Base-by-base conservation (phyloP, 2,888 invertebrate species). In the Villa cingulata region DNA sequence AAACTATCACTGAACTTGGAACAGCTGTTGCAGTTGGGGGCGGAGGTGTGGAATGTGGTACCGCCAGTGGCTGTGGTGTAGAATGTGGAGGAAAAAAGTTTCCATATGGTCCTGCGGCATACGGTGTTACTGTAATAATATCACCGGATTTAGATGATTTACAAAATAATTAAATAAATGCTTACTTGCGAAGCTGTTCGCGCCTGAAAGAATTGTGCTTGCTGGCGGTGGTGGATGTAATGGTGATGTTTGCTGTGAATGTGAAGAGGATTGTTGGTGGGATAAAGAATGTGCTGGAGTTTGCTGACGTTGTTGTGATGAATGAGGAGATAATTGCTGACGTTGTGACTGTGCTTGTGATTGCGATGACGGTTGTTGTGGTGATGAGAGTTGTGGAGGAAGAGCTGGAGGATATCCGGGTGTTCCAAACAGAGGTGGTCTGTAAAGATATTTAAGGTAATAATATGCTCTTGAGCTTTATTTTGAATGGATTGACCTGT, bases 351-450 rank as follows among this genome's bases (percentile, higher is more conserved):
- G 1, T 36, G n/a, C 16, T 16, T 36, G 36, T 20, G 36, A 37
- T 14, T 20, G 19, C 42, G 49, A 18, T 9, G 53, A 5, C 5
- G n/a, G 1, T 36, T 36, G 36, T 16, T 36, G 36, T 20, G 36
- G 40, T 14, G 43, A 29, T 16, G 46, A 32, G 47, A 48, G 46
- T 52, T 53, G 9, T 61, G 58, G 23, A 62, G 57, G 41, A 10
- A 52, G 52, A n/a, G 48, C 62, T 10, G 64, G 65, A 9, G 61
- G 59, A 55, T 59, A 68, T 42, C 62, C 64, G 9, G 68, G 68
- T 53, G 60, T 66, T 19, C 66, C 65, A 49, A 61, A 67, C 43
- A 67, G 60, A 16, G 67, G 58, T 14, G 66, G 62, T 6, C 64
- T 62, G 27, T 1, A 52, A 50, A 34, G 45, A 18, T 29, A 41